These are phyloP conservation scores for Okapia johnstoni DNA, from an alignment of 2,113 vertebrate genomes.

Conservation along the genomic window DNA sequence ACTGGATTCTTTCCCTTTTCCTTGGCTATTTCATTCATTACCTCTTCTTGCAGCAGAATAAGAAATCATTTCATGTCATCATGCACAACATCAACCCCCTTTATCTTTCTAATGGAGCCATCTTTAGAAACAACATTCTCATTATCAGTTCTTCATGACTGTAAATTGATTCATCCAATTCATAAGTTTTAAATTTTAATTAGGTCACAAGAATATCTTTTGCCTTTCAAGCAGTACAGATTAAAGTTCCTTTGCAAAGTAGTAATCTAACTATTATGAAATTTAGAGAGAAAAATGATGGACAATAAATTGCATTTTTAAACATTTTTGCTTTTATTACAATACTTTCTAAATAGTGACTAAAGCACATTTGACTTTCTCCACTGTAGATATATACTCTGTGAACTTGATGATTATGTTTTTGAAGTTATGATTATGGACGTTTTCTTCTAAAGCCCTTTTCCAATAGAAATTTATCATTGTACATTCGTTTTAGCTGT, in stretches of 20 bases:
- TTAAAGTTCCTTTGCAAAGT: constrained; percentile 6
- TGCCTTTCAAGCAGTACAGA: not conserved
- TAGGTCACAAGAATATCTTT: constrained; percentile 14
- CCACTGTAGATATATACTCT: not conserved
- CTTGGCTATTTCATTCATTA: not conserved
- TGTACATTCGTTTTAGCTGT: not conserved
- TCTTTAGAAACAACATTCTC: constrained; percentile 46
- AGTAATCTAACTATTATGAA: not conserved
- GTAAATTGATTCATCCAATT: constrained; percentile 36
- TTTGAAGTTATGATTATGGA: constrained; percentile 21
- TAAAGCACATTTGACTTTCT: constrained; percentile 17
- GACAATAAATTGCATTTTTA: not conserved
- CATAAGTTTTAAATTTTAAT: constrained; percentile 44
- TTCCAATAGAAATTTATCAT: constrained; percentile 8
- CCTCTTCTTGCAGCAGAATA: not conserved
- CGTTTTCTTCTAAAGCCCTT: not conserved
- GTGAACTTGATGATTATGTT: not conserved
- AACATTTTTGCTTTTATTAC: not conserved
- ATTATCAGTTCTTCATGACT: constrained; percentile 37
- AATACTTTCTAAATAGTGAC: not conserved
- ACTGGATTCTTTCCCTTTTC: not conserved
- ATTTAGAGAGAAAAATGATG: not conserved
- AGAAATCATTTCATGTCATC: not conserved
- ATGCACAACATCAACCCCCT: not conserved
- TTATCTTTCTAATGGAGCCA: constrained; percentile 9